phyloP scores from a whole-genome alignment of 1,140 invertebrate genomes.

The Papilio aristodemus region DNA sequence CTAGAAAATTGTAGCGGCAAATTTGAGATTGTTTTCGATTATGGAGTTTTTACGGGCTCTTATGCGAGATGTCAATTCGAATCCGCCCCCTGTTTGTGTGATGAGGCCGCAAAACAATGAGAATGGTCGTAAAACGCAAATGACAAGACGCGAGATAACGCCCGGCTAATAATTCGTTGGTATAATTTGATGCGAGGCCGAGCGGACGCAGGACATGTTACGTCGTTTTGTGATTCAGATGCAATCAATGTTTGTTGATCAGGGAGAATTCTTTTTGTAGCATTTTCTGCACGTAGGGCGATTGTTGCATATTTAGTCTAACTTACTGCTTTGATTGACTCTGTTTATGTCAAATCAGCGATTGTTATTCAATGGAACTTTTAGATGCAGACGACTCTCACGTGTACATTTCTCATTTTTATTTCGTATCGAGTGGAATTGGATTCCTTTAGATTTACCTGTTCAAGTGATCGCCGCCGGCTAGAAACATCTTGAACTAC shows the following conservation, averaged over 20 bases:
- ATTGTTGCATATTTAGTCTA: no score
- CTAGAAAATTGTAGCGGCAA: conserved; percentile 13
- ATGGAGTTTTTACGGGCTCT: conserved; percentile 76
- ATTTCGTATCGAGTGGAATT: no score
- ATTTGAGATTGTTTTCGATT: conserved; percentile 45
- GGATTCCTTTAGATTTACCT: no score
- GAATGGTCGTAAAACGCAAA: conserved; percentile 62
- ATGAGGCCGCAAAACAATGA: conserved; percentile 69
- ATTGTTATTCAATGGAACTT: no score
- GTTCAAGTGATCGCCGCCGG: no score
- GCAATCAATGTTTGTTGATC: not conserved
- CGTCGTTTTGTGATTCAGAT: conserved; percentile 8
- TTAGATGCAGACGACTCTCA: no score
- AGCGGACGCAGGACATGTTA: not conserved
- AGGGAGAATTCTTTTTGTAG: not conserved
- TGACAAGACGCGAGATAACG: conserved; percentile 69
- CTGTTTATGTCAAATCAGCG: no score
- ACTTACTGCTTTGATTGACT: no score
- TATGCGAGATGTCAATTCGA: conserved; percentile 75
- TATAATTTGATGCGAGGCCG: conserved; percentile 7
- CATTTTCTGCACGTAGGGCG: no score
- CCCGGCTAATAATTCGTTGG: conserved; percentile 59
- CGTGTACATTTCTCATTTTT: no score
- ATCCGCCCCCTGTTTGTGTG: conserved; percentile 56
- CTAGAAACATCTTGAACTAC: no score